Base-by-base conservation (phyloP, 2,888 invertebrate species). In the Hemicrepidius hirtus region DNA sequence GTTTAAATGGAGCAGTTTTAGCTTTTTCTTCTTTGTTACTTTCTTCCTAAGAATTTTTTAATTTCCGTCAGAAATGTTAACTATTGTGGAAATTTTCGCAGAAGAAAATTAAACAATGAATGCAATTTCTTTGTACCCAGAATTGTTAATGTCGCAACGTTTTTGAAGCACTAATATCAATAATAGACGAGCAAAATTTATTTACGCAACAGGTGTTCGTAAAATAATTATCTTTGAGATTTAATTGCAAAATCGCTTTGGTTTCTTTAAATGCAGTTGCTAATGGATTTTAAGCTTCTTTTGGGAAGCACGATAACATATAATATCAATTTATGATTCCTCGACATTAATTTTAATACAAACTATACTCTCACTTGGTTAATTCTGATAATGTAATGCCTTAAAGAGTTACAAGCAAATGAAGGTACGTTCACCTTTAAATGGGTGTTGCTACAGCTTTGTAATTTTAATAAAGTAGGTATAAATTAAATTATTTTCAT, bases 101-200 rank as follows among this genome's bases (percentile, higher is more conserved):
- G 28, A 20, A 16, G 32, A 24, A 49, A 49, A 24, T 12, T 4
- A 16, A 28, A 53, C 53, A 53, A 53, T 53, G 28, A 53, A 6
- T 28, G 28, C 53, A 53, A 13, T 53, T 53, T 53, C 53, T 53
- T 13, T 13, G 53, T 53, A 53, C 53, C 32, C 53, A 53, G 53
- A 32, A 53, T 53, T 53, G 53, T 53, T 12, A 21, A 13, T 9
- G 21, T 12, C n/a, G 12, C 20, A 18, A 21, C 49, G 7, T 10
- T 4, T 20, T 21, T n/a, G 21, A 49, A 20, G 18, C 9, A 21
- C 4, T 0, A n/a, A 2, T 24, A 49, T 24, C 49, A 24, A 4
- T 20, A 0, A 0, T 9, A 24, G 41, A 21, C 24, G 24, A 3
- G 20, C 21, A 10, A 49, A 49, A 10, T 49, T 21, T 12, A 3